phyloP scores from a whole-genome alignment of 2,113 vertebrate species.

The Calonectris borealis region DNA sequence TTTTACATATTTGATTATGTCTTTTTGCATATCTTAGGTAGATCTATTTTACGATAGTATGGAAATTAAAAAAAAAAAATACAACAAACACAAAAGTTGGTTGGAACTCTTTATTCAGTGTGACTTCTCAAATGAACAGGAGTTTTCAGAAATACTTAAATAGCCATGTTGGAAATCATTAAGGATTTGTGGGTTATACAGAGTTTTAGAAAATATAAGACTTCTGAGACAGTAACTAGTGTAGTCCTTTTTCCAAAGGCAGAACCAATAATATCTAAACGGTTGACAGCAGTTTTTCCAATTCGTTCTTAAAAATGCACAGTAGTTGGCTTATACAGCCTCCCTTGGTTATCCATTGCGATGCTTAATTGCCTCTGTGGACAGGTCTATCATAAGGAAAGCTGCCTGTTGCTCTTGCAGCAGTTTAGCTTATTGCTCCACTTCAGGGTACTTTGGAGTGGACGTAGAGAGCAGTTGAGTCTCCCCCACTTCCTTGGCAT shows the following conservation, averaged over 20 bases:
- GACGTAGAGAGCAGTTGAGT: not conserved
- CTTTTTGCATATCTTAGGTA: not conserved
- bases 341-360: not conserved
- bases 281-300: not conserved
- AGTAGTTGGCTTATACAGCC: not conserved
- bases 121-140: not conserved
- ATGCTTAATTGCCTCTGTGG: not conserved
- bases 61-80: not conserved
- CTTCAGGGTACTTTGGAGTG: not conserved
- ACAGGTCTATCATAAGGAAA: not conserved
- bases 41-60: not conserved
- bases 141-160: not conserved
- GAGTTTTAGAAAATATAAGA: not conserved
- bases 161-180: not conserved
- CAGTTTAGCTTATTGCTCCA: too few species aligned
- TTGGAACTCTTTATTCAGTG: not conserved
- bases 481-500: not conserved
- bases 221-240: not conserved
- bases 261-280: not conserved
- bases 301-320: not conserved
- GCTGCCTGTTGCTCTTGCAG: not conserved
- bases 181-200: not conserved
- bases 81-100: not conserved
- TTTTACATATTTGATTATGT: not conserved
- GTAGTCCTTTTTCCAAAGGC: not conserved